Evolutionary conservation across 2,797 vertebrate genomes (phyloP).

Genomic region (Lutra lutra): DNA sequence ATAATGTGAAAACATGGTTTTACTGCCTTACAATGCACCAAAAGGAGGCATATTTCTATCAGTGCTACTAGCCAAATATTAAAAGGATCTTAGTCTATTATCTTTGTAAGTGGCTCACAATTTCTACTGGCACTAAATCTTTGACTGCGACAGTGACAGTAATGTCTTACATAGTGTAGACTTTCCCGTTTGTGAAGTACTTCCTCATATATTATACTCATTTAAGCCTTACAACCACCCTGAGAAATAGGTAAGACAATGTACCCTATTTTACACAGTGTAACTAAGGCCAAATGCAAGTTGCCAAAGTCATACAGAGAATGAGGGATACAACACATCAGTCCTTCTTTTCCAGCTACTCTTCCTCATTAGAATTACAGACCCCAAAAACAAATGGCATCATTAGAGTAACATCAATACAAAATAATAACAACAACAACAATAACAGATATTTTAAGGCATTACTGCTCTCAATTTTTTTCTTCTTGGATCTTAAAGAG

Average conservation of each 20-base stretch:
- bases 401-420: neutral
- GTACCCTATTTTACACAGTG: neutral
- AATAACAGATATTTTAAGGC: neutral
- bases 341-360: neutral
- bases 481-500: slow-evolving; percentile 20
- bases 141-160: neutral
- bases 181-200: neutral
- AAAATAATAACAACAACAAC: neutral
- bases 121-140: slow-evolving; percentile 17
- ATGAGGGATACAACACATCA: neutral
- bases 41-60: neutral
- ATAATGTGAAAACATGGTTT: slow-evolving; percentile 43
- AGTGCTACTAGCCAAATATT: neutral
- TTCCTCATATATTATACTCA: neutral
- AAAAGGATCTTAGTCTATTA: neutral
- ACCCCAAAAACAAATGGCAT: neutral
- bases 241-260: neutral
- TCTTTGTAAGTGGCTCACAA: neutral
- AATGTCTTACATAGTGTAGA: neutral
- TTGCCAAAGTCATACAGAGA: neutral
- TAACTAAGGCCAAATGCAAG: neutral
- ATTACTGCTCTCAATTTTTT: neutral
- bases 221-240: neutral
- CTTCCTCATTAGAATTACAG: neutral
- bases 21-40: neutral